Base-by-base conservation (phyloP, 2,797 vertebrate species). In the Takifugu ocellatus region DNA sequence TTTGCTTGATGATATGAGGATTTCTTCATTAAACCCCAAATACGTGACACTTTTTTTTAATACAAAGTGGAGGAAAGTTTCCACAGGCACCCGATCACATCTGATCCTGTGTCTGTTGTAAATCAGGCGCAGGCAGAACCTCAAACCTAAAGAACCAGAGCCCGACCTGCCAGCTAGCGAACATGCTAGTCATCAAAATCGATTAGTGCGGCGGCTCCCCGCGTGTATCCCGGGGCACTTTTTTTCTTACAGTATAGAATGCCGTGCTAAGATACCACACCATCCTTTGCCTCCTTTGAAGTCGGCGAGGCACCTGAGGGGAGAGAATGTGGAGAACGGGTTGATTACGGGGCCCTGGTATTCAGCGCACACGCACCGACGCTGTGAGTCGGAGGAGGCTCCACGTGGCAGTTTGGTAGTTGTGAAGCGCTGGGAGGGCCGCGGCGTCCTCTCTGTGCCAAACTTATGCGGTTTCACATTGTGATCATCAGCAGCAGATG, bases 261-360 rank as follows among this genome's bases (percentile, higher is more conserved):
- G 55, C 77, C 72, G 39, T 70, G 70, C 70, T 59, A 75, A 86
- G 85, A 89, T 84, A 86, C 78, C 81, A 78, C 77, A 47, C 81
- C 81, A 82, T 67, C 81, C 73, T 84, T 84, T 74, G 64, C 62
- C 59, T 61, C 54, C 86, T 90, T 89, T 89, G 88, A 89, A 87
- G 88, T 89, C 53, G 49, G 67, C 54, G 68, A 70, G 77, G 65
- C 79, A 75, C 83, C 84, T 70, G 63, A 68, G 79, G 82, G 77
- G 56, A 49, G 17, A 54, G 59, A 67, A 75, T 77, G 82, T 72
- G 81, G 84, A 84, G 77, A 87, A 79, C 65, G 61, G 71, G 77
- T 77, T 77, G 77, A 86, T 87, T 84, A 78, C 64, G 73, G 74
- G 74, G 77, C 82, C 76, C 56, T 61, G 44, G 77, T 78, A 88